Base-by-base conservation (phyloP, 1,140 invertebrate species). In the Aphelenchoides avenae region DNA sequence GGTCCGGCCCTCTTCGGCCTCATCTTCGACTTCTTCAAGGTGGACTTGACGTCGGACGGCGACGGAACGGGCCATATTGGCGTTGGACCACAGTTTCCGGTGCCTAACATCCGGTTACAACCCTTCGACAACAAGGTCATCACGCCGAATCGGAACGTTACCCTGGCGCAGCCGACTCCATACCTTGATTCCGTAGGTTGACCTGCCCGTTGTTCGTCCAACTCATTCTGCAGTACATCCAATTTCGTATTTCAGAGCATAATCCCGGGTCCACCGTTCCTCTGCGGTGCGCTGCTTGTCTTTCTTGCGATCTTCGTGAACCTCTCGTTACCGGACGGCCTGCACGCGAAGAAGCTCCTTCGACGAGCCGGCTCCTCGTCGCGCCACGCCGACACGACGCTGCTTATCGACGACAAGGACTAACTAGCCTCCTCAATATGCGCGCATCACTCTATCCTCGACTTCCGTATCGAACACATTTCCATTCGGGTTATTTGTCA, bases 241-340 rank as follows among this genome's bases (percentile, higher is more conserved):
- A 26, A 11, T 61, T 15, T 7, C 5, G 11, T 0, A 36, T 40
- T 78, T 70, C 61, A 82, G 80, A 82, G 87, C 79, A 79, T 95
- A 66, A 85, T 97, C 66, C 93, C 93, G 41, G 94, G 94, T n/a
- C 94, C 94, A 42, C 93, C 94, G n/a, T 99, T 98, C 82, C 89
- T 96, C 29, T 92, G 98, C 81, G 95, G 94, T 52, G 89, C 93
- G 47, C 82, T 98, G 73, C 84, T 98, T 76, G 94, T 96, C 48
- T 87, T 97, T 61, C 87, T 90, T 78, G 94, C 94, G 29, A 83
- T 96, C 69, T 79, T 93, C 55, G 89, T 95, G 4, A 75, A 75
- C 40, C 57, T 54, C 47, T 58, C 56, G 22, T 24, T 68, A 43
- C 61, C 68, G 13, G n/a, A 29, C 6, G 26, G 27, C 1, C n/a